Evolutionary conservation across 2,888 invertebrate species (phyloP), one percentile per base, ranked within the genome.

Genomic region (Papilio demoleus): DNA sequence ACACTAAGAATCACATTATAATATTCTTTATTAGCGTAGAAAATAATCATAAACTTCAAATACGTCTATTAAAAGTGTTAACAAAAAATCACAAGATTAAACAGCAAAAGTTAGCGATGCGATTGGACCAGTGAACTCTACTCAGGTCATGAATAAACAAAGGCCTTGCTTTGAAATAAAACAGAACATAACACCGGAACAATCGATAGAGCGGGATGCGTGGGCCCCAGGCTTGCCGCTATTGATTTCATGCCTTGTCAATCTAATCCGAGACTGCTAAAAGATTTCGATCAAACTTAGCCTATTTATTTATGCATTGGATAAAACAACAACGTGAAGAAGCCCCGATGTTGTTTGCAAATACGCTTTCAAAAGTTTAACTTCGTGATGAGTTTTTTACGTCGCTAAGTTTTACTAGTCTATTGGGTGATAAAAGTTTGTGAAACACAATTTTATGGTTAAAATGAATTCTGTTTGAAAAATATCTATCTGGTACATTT

Each of bases 191-290:
- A 47, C 50, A 70, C n/a, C n/a, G n/a, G 38, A 47, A 60, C 66
- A 67, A 67, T 60, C 85, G 79, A 82, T 84, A 80, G 70, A 67
- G 73, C 72, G 71, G 72, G 76, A 73, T 75, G 76, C 76, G 76
- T 76, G 74, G 74, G 65, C 65, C 50, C 53, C 65, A 70, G 70
- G 65, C 72, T 70, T 71, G 70, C 73, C 72, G 74, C 76, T 81
- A 81, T 84, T 78, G 80, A 85, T 86, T 86, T 83, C 78, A 79
- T 76, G 80, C 79, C 77, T 73, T 75, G 77, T 73, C 73, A 79
- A 79, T 79, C 80, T 81, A 80, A 80, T 76, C 77, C 77, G 77
- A 79, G 76, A 76, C 75, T 74, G 70, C 72, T 69, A 75, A 73
- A 77, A 76, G 79, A 77, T 78, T 76, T 73, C 70, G 61, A 76